Conservation (phyloP, 2,113 vertebrate species). For the Thunnus thynnus region DNA sequence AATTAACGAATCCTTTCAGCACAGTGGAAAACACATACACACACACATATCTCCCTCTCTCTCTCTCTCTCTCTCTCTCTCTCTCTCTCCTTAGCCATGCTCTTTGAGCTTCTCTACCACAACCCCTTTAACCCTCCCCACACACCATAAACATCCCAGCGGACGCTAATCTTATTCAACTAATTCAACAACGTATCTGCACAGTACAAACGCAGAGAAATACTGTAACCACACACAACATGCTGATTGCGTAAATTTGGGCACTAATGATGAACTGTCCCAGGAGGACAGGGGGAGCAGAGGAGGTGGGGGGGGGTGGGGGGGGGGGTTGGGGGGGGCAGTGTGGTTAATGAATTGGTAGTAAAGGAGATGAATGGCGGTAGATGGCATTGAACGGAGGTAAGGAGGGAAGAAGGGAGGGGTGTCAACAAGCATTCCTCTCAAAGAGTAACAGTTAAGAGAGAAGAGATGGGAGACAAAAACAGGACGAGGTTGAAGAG, state of each 20-base stretch:
- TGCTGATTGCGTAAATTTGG: conserved; percentile 53
- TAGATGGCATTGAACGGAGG: conserved; percentile 21
- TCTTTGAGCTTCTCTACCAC: conserved; percentile 85
- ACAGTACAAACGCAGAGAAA: conserved; percentile 24
- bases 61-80: conserved; percentile 80
- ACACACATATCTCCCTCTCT: background rate
- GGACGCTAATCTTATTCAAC: conserved; percentile 84
- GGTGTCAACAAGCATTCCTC: conserved; percentile 7
- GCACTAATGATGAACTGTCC: conserved; percentile 49
- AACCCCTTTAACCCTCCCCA: conserved; percentile 11
- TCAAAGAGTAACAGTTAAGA: background rate
- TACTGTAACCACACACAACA: conserved; percentile 27
- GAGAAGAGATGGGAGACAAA: background rate
- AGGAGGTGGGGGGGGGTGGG: too few relatives aligned
- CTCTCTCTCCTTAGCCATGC: conserved; percentile 89
- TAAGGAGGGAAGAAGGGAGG: conserved; percentile 8
- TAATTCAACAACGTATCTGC: conserved; percentile 34
- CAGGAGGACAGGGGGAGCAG: conserved; percentile 18
- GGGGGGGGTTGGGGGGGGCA: background rate
- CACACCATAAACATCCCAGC: conserved; percentile 40
- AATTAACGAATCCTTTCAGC: conserved; percentile 4
- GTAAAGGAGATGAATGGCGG: conserved; percentile 64
- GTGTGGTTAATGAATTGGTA: conserved; percentile 48
- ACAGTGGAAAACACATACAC: conserved; percentile 3
- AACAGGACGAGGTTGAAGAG: background rate